Conservation (phyloP, 1,140 invertebrate genomes). For the Pachyrhynchus sulphureomaculatus region DNA sequence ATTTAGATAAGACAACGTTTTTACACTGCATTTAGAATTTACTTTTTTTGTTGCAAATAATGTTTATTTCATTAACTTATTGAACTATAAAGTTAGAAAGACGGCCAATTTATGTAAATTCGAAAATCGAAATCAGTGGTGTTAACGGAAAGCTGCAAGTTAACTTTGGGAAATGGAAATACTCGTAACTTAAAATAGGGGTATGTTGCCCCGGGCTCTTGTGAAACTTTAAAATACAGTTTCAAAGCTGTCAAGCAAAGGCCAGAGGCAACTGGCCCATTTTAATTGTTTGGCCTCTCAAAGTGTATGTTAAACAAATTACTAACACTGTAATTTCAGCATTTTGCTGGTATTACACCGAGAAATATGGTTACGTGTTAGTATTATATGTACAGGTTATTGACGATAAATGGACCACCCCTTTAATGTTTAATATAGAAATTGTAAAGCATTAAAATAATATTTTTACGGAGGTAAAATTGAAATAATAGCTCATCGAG, state of each 20-base stretch:
- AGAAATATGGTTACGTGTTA: background rate
- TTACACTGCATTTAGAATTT: no score
- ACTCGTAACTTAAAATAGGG: background rate
- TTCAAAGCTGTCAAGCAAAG: background rate
- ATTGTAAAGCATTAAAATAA: no score
- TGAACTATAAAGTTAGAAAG: no score
- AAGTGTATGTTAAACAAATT: background rate
- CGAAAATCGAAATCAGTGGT: background rate
- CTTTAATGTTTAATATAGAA: no score
- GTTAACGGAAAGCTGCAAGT: background rate
- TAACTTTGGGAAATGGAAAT: background rate
- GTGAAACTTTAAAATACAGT: background rate
- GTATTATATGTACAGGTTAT: no score
- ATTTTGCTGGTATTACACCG: background rate
- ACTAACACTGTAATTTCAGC: background rate
- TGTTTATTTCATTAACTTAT: no score
- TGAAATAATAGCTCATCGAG: no score
- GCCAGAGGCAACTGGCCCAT: background rate
- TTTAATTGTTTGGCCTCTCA: slow-evolving; percentile 9
- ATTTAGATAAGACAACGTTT: no score
- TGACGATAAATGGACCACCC: no score
- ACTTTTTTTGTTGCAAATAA: no score
- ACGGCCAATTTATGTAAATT: no score
- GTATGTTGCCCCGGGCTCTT: background rate
- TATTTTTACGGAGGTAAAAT: no score